Evolutionary conservation across 2,888 invertebrate species (phyloP).

Genomic region (Scaptomyza parva): DNA sequence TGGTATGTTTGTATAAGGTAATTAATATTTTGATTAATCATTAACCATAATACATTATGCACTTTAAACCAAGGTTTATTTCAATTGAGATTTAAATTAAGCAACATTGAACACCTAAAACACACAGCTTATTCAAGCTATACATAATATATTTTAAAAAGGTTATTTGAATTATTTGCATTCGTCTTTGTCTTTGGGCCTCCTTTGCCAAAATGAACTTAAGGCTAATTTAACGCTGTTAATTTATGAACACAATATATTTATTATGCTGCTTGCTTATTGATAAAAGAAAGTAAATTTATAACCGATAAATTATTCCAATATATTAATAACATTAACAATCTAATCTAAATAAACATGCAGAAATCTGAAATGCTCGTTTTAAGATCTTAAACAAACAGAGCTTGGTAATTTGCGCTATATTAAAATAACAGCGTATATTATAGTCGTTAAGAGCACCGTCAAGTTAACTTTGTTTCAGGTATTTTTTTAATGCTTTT

Average conservation of each 20-base stretch:
- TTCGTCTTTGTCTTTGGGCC: background rate
- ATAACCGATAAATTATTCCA: background rate
- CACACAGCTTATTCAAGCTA: too few species aligned
- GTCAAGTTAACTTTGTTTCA: background rate
- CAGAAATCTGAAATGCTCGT: too few species aligned
- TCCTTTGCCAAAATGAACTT: background rate
- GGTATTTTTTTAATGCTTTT: slow-evolving; percentile 27
- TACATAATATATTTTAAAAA: too few species aligned
- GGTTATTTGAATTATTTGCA: background rate
- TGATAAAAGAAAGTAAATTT: background rate
- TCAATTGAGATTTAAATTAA: background rate
- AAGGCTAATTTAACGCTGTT: background rate
- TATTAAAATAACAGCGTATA: slow-evolving; percentile 17
- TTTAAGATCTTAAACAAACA: too few species aligned
- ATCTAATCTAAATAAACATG: too few species aligned
- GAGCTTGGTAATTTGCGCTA: too few species aligned
- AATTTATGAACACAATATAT: background rate
- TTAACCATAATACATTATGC: too few species aligned
- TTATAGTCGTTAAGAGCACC: background rate
- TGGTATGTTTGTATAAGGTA: too few species aligned
- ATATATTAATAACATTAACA: background rate
- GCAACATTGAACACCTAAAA: too few species aligned
- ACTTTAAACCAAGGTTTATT: too few species aligned
- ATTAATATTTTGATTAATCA: too few species aligned
- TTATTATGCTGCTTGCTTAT: background rate